Percentiles rank a stretch among this genome's conserved stretches.
phyloP scores from a whole-genome alignment of 2,113 vertebrate genomes.

The Rafetus swinhoei region DNA sequence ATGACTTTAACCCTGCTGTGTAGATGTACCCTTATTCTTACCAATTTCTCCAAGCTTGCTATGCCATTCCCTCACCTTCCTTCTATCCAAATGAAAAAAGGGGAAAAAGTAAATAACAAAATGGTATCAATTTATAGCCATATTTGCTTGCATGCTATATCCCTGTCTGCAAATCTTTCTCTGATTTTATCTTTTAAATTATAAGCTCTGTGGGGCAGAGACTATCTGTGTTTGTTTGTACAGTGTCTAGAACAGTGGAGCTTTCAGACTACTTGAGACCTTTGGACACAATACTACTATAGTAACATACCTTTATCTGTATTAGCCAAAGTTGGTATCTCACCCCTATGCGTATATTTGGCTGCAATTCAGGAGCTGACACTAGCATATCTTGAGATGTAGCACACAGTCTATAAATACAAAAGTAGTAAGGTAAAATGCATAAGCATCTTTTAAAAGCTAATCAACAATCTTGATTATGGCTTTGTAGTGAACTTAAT shows the following conservation, averaged over 20 bases:
- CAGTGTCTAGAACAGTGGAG: not conserved
- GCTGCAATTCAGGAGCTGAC: not conserved
- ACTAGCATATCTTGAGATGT: not conserved
- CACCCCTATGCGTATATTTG: not conserved
- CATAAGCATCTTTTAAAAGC: not conserved
- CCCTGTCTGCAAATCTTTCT: not conserved
- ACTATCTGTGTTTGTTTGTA: not conserved
- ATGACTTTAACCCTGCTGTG: too few species aligned
- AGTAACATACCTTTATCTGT: not conserved
- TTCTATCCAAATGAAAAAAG: not conserved
- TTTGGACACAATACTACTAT: not conserved
- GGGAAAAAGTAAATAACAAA: not conserved
- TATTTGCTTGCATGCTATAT: not conserved
- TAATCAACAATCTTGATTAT: slow-evolving; percentile 1
- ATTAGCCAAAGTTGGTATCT: not conserved
- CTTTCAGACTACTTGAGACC: not conserved
- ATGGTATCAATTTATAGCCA: not conserved
- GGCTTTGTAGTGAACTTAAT: not conserved
- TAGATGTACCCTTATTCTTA: not conserved
- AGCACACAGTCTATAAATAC: not conserved
- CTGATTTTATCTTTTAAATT: not conserved
- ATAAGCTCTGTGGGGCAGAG: not conserved
- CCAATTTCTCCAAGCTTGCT: not conserved
- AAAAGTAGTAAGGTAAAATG: not conserved
- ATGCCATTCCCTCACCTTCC: not conserved